Evolutionary conservation across 2,113 vertebrate genomes (phyloP).

Genomic region (Platanista minor): DNA sequence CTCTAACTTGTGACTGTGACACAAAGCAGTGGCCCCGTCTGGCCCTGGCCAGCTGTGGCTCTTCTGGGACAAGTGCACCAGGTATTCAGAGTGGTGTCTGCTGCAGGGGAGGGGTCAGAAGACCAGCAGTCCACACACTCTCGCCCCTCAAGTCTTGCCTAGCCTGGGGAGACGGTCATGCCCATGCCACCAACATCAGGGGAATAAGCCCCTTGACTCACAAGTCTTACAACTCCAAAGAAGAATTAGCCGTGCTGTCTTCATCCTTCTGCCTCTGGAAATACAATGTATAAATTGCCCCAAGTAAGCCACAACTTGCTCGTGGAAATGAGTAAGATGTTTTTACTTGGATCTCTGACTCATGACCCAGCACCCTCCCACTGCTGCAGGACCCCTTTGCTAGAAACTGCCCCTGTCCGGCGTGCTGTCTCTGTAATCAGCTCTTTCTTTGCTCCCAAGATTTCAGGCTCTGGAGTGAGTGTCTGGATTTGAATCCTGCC

Average conservation of each 20-base stretch:
- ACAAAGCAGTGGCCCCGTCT: not conserved
- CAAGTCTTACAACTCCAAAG: not conserved
- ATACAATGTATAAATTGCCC: not conserved
- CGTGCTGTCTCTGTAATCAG: not conserved
- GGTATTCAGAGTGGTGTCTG: not conserved
- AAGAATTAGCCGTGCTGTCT: not conserved
- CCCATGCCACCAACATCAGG: not conserved
- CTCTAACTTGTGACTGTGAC: slow-evolving; percentile 38
- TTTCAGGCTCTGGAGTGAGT: not conserved
- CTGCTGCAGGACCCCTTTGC: not conserved
- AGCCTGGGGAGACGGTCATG: fast-evolving
- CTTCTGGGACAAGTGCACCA: not conserved
- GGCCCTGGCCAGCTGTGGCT: slow-evolving; percentile 12
- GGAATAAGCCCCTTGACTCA: not conserved
- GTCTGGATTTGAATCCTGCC: not conserved
- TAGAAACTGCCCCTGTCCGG: not conserved
- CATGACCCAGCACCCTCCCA: not conserved
- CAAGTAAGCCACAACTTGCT: not conserved
- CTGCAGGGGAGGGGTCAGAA: not conserved
- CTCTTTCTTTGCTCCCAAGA: not conserved
- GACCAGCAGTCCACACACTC: not conserved
- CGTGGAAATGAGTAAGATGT: not conserved
- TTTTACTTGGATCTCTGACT: not conserved
- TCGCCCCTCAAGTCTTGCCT: not conserved
- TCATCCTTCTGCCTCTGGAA: not conserved